A percentile compares a stretch with the other conserved stretches of the same genome.
Evolutionary conservation across 1,140 invertebrate species (phyloP).

Genomic region (Drusus annulatus): DNA sequence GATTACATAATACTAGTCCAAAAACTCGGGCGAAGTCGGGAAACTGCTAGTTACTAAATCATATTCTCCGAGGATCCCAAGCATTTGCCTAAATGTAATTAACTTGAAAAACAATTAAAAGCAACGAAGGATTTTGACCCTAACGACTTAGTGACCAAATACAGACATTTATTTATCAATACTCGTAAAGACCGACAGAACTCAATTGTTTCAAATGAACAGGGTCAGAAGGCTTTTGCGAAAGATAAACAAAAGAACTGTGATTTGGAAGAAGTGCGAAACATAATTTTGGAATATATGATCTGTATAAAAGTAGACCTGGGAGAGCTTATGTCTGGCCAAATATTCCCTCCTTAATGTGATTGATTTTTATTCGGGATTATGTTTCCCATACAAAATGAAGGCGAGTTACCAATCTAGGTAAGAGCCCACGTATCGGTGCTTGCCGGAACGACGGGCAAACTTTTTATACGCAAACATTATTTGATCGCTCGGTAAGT

Average conservation of each 20-base stretch:
- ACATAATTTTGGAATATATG: constrained; percentile 16
- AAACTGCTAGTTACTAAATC: too few relatives aligned
- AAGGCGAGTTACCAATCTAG: constrained; percentile 57
- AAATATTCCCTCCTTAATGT: constrained; percentile 58
- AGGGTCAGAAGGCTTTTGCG: background rate
- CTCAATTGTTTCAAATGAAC: background rate
- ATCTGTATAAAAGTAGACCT: constrained; percentile 36
- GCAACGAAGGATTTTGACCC: background rate
- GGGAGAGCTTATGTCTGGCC: constrained; percentile 46
- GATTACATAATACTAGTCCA: too few relatives aligned
- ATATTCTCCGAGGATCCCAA: too few relatives aligned
- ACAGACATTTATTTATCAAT: too few relatives aligned
- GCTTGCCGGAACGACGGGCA: constrained; percentile 44
- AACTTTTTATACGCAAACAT: constrained; percentile 56
- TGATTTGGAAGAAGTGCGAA: background rate
- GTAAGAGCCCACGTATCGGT: constrained; percentile 55
- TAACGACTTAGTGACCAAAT: too few relatives aligned
- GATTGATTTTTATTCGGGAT: constrained; percentile 59
- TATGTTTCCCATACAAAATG: constrained; percentile 60
- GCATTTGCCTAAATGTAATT: too few relatives aligned
- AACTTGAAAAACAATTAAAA: background rate
- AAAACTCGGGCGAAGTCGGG: too few relatives aligned
- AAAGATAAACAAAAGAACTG: constrained; percentile 2
- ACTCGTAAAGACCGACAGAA: too few relatives aligned
- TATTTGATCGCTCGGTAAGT: constrained; percentile 55